Percentiles rank a stretch among this genome's conserved stretches.
Conservation (phyloP, 30 jellyfish, hydroid and myxozoan genomes). For the Mastigias papua region DNA sequence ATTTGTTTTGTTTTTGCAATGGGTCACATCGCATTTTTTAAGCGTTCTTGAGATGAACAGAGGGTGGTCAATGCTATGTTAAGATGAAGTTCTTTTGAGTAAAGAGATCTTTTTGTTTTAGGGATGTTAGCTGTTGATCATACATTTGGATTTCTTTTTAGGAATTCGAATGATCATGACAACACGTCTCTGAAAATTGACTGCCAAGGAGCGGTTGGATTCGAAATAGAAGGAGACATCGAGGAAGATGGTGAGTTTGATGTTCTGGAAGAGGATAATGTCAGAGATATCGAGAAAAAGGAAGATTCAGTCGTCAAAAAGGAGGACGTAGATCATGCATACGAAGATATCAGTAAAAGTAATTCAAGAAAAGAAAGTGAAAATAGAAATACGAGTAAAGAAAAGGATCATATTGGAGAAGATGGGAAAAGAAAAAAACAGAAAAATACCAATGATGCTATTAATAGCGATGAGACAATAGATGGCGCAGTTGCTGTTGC, state of each 20-base stretch:
- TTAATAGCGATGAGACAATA: neutral
- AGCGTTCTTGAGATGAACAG: too few species aligned
- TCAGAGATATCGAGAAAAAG: neutral
- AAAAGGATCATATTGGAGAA: neutral
- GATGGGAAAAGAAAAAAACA: neutral
- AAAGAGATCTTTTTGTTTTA: too few species aligned
- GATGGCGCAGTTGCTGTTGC: neutral
- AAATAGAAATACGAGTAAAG: neutral
- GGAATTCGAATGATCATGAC: neutral
- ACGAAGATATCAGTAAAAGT: neutral
- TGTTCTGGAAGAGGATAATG: neutral
- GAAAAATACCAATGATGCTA: neutral
- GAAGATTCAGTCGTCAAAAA: neutral
- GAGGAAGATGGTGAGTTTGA: conserved; percentile 59
- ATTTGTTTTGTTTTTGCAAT: too few species aligned
- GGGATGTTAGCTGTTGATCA: too few species aligned
- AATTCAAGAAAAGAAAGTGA: neutral
- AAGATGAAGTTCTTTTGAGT: too few species aligned
- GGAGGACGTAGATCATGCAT: neutral
- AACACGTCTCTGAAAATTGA: conserved; percentile 27
- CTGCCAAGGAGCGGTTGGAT: conserved; percentile 60
- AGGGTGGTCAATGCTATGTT: too few species aligned
- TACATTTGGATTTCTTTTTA: too few species aligned
- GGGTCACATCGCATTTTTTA: too few species aligned
- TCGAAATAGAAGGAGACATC: conserved; percentile 70